Evolutionary conservation across 2,797 vertebrate genomes (phyloP).

Genomic region (Gila robusta): DNA sequence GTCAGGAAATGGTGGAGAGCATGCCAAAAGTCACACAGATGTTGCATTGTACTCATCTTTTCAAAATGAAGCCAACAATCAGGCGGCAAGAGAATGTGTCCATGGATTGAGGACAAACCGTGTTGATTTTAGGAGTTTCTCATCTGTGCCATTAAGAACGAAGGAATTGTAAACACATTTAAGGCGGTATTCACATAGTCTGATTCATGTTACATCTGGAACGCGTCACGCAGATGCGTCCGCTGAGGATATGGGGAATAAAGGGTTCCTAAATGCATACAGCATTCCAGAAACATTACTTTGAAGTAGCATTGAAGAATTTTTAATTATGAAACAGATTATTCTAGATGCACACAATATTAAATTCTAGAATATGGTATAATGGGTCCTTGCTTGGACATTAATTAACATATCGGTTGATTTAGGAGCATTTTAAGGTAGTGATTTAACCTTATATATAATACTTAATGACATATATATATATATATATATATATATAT

Average conservation of each 20-base stretch:
- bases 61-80: slow-evolving; percentile 47
- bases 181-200: slow-evolving; percentile 64
- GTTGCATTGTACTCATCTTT: slow-evolving; percentile 61
- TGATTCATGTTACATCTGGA: slow-evolving; percentile 70
- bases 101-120: slow-evolving; percentile 65
- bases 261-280: neutral
- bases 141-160: slow-evolving; percentile 65
- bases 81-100: slow-evolving; percentile 54
- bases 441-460: too few species aligned
- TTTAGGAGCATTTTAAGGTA: neutral
- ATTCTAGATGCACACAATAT: neutral
- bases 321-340: neutral
- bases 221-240: slow-evolving; percentile 52
- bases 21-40: slow-evolving; percentile 65
- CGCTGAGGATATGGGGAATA: neutral
- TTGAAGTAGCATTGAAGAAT: neutral
- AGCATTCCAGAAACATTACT: neutral
- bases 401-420: neutral
- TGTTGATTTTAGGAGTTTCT: slow-evolving; percentile 68
- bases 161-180: slow-evolving; percentile 53
- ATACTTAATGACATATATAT: too few species aligned
- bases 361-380: neutral
- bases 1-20: slow-evolving; percentile 50
- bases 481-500: too few species aligned
- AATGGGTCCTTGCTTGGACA: neutral